phyloP scores from a whole-genome alignment of 2,888 invertebrate genomes.

The Tryphoninae sp. region DNA sequence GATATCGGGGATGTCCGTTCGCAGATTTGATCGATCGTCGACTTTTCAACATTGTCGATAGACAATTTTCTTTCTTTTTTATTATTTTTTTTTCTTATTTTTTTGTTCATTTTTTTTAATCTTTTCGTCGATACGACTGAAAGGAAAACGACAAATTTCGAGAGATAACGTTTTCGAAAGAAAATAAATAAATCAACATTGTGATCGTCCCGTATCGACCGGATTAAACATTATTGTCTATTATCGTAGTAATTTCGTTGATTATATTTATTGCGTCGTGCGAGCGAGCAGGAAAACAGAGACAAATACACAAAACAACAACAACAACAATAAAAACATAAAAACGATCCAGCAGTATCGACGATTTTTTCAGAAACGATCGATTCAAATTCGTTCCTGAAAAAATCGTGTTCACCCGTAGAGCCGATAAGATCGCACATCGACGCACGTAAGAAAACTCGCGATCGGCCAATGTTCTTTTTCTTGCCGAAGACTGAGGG shows the following conservation, averaged over 20 bases:
- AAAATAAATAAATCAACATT: slow-evolving; percentile 33
- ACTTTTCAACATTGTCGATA: background rate
- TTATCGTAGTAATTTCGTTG: slow-evolving; percentile 75
- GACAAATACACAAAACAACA: slow-evolving; percentile 13
- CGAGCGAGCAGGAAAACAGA: slow-evolving; percentile 40
- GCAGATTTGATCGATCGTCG: slow-evolving; percentile 7
- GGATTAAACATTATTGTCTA: slow-evolving; percentile 60
- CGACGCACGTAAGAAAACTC: slow-evolving; percentile 22
- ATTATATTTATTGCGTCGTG: slow-evolving; percentile 75
- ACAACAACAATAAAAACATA: background rate
- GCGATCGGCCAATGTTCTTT: slow-evolving; percentile 64
- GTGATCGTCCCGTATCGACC: slow-evolving; percentile 45
- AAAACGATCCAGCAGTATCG: slow-evolving; percentile 6
- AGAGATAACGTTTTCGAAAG: background rate
- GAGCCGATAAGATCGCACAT: slow-evolving; percentile 49
- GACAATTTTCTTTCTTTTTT: background rate
- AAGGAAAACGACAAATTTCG: slow-evolving; percentile 46
- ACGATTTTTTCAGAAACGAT: slow-evolving; percentile 73
- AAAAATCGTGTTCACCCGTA: slow-evolving; percentile 69
- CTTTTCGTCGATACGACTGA: slow-evolving; percentile 24
- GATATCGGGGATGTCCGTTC: slow-evolving; percentile 47
- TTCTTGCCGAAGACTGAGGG: slow-evolving; percentile 79
- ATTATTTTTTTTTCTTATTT: background rate
- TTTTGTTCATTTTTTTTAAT: too few species aligned
- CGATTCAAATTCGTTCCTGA: slow-evolving; percentile 65